phyloP scores from a whole-genome alignment of 2,888 invertebrate species.

The Callosobruchus maculatus region DNA sequence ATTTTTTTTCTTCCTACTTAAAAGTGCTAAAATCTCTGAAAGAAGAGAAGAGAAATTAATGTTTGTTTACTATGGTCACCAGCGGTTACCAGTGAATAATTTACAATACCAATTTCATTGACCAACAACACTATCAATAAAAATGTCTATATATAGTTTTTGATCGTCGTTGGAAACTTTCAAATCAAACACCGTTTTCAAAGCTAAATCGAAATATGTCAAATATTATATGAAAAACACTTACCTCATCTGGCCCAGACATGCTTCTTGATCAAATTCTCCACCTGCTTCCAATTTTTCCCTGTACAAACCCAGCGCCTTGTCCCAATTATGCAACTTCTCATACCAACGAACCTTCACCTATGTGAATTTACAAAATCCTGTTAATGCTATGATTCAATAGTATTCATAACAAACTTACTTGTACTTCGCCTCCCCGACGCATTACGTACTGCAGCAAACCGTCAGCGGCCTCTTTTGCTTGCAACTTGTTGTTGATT shows the following conservation, averaged over 20 bases:
- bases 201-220: too few species aligned
- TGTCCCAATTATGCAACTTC: constrained; percentile 98
- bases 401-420: background rate
- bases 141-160: too few species aligned
- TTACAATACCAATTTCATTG: too few species aligned
- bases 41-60: too few species aligned
- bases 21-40: too few species aligned
- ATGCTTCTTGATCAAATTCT: constrained; percentile 67
- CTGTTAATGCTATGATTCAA: background rate
- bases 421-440: constrained; percentile 59
- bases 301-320: constrained; percentile 84
- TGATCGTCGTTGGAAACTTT: too few species aligned
- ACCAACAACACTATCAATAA: too few species aligned
- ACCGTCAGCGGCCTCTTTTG: constrained; percentile 96
- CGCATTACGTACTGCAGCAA: constrained; percentile 86
- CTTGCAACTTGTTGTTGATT: constrained; percentile 97
- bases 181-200: too few species aligned
- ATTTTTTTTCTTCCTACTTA: too few species aligned
- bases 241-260: constrained; percentile 84
- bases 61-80: too few species aligned
- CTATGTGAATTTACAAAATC: background rate
- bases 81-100: too few species aligned
- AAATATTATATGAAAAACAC: background rate
- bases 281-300: constrained; percentile 65
- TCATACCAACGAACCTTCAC: constrained; percentile 89